Evolutionary conservation across 1,140 invertebrate species (phyloP).

Genomic region (Melanaphis sacchari): DNA sequence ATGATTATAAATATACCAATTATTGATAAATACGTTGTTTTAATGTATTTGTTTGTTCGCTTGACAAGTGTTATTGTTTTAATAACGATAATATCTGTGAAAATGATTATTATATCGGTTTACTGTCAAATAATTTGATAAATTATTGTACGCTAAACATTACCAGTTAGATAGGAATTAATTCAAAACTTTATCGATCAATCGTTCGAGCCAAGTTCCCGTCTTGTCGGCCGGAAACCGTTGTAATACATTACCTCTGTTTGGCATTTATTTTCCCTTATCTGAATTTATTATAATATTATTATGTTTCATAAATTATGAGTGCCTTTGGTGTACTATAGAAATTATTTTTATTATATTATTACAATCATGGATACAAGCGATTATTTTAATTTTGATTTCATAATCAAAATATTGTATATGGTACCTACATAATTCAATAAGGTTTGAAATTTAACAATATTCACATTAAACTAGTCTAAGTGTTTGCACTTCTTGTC

Average conservation of each 20-base stretch:
- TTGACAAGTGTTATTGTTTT: not conserved
- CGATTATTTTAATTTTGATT: not conserved
- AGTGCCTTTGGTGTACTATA: not conserved
- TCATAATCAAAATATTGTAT: not conserved
- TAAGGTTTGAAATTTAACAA: too few species aligned
- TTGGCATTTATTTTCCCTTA: not conserved
- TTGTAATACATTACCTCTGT: slow-evolving; percentile 7
- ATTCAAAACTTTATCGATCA: not conserved
- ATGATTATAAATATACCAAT: not conserved
- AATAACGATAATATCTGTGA: not conserved
- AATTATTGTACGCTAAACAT: not conserved
- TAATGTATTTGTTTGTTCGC: not conserved
- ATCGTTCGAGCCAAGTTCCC: not conserved
- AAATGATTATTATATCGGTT: not conserved
- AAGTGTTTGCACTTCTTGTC: too few species aligned
- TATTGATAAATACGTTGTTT: not conserved
- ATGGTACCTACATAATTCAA: too few species aligned
- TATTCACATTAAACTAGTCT: too few species aligned
- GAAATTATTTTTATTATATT: not conserved
- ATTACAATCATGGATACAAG: not conserved
- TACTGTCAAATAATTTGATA: slow-evolving; percentile 4
- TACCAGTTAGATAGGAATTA: not conserved
- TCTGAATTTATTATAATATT: not conserved
- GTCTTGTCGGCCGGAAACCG: not conserved
- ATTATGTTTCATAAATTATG: not conserved